phyloP scores from a whole-genome alignment of 2,113 vertebrate genomes.

The Burhinus oedicnemus region DNA sequence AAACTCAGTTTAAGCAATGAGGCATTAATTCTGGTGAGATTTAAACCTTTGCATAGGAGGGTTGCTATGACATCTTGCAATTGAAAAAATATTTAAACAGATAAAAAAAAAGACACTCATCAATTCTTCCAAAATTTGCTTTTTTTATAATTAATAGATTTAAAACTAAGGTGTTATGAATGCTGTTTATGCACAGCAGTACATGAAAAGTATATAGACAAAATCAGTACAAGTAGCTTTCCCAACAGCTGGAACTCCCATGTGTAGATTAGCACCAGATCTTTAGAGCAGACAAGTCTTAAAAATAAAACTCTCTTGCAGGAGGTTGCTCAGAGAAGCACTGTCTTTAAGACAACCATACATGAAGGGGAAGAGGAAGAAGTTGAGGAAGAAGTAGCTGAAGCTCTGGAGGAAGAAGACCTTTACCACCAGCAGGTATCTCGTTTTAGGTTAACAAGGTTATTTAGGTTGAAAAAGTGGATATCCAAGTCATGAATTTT shows the following conservation, averaged over 20 bases:
- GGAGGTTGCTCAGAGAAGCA: constrained; percentile 90
- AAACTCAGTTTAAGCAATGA: not conserved
- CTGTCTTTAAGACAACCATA: constrained; percentile 81
- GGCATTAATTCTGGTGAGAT: not conserved
- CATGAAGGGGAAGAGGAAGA: constrained; percentile 71
- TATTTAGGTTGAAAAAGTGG: not conserved
- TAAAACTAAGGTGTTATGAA: not conserved
- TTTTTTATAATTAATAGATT: not conserved
- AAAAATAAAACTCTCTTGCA: constrained; percentile 52
- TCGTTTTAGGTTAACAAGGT: not conserved
- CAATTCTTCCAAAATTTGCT: no score
- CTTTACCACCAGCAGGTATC: constrained; percentile 79
- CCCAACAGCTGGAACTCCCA: not conserved
- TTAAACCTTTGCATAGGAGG: not conserved
- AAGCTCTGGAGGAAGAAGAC: constrained; percentile 74
- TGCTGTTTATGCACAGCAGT: not conserved
- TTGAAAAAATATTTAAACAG: not conserved
- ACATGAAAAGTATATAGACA: not conserved
- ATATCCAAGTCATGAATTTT: not conserved
- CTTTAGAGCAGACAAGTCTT: not conserved
- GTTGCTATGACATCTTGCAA: not conserved
- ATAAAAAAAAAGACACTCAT: no score
- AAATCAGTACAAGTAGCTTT: not conserved
- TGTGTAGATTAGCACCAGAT: not conserved
- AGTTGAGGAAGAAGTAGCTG: constrained; percentile 61